Conservation (phyloP, 2,888 invertebrate genomes). For the Phorcus lineatus region DNA sequence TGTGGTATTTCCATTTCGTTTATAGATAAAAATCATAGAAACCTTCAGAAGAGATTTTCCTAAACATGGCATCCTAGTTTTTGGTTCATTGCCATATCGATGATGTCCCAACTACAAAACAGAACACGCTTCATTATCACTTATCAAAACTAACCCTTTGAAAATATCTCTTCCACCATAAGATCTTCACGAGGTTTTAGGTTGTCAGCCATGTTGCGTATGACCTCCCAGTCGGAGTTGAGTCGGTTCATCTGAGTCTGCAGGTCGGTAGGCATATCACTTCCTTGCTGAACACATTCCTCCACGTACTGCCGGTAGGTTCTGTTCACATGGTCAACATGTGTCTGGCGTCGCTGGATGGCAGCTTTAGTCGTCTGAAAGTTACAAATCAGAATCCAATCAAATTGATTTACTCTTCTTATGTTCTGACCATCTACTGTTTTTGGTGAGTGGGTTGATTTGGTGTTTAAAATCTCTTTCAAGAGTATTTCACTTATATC, state of each 20-base stretch:
- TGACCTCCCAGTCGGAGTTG: conserved; percentile 68
- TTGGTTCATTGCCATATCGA: too few species aligned
- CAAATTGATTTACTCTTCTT: too few species aligned
- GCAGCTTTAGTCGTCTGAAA: conserved; percentile 68
- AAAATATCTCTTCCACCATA: conserved; percentile 58
- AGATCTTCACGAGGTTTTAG: conserved; percentile 49
- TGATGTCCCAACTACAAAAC: too few species aligned
- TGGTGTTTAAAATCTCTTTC: too few species aligned
- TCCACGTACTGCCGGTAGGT: conserved; percentile 51
- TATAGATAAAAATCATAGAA: too few species aligned
- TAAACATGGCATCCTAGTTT: too few species aligned
- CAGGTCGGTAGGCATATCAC: conserved; percentile 59
- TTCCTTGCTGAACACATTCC: conserved; percentile 52
- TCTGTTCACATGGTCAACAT: conserved; percentile 63
- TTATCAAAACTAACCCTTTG: conserved; percentile 53
- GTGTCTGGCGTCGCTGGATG: conserved; percentile 57
- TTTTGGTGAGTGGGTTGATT: too few species aligned
- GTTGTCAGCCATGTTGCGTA: conserved; percentile 60
- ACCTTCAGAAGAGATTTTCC: too few species aligned
- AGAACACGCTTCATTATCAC: too few species aligned
- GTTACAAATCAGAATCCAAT: not conserved
- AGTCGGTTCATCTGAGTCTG: conserved; percentile 61
- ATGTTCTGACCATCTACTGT: too few species aligned
- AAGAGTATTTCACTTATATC: too few species aligned
- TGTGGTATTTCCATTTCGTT: too few species aligned